phyloP scores from a whole-genome alignment of 2,113 vertebrate species.

The Orientallactaga bullata region DNA sequence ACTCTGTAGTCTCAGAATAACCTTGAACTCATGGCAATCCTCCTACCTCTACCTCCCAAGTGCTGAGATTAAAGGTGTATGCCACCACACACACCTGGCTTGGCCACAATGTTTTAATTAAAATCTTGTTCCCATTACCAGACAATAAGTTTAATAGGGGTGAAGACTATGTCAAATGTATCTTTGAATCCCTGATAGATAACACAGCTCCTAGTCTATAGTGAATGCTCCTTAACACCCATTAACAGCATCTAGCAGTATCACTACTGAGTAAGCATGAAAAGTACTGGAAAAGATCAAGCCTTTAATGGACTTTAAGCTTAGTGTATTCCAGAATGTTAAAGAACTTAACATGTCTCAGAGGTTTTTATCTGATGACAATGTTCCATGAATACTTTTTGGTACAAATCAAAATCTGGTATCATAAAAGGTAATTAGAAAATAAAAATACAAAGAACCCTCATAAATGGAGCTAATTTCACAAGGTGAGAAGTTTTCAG shows the following conservation, averaged over 20 bases:
- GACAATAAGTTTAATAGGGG: neutral
- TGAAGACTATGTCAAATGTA: neutral
- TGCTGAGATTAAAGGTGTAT: no score
- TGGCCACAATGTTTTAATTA: no score
- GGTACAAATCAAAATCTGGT: neutral
- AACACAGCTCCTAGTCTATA: neutral
- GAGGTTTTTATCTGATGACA: neutral
- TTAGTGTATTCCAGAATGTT: neutral
- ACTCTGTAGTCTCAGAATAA: no score
- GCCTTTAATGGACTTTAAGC: neutral
- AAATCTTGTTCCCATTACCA: neutral
- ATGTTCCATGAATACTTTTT: neutral
- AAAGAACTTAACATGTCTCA: neutral
- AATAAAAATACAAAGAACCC: constrained; percentile 14
- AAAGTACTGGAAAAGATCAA: neutral
- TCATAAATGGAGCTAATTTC: constrained; percentile 14
- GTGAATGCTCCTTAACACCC: neutral
- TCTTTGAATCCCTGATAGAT: neutral
- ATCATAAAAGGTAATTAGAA: constrained; percentile 20
- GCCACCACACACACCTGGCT: no score
- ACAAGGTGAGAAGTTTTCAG: neutral
- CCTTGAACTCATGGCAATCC: no score
- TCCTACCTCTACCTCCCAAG: no score
- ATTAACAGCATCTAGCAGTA: neutral
- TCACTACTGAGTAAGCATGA: neutral